Base-by-base conservation (phyloP, 1,140 invertebrate species). In the Platyscapa corneri region DNA sequence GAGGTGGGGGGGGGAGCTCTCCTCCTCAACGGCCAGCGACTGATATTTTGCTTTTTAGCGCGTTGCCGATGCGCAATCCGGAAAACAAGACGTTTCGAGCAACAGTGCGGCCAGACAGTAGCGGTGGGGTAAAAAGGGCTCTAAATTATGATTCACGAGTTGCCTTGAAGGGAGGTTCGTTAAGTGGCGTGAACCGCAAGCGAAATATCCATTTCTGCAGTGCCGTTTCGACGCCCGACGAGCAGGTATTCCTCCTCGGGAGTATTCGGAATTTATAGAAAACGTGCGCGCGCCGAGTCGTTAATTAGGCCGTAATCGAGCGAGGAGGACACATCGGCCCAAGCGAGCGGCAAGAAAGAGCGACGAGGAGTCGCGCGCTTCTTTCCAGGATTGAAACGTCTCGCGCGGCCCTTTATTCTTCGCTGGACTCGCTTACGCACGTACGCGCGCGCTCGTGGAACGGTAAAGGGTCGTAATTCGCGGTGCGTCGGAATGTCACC, bases 401-500 rank as follows among this genome's bases (percentile, higher is more conserved):
- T 64, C 53, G 56, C 56, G 12, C n/a, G 49, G 49, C 23, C 56
- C 56, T 60, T 60, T 60, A 23, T 60, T 60, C 56, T 60, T 23
- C 56, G 3, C 20, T 53, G 7, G 56, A 23, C 23, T 27, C 56
- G 27, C 56, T 60, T 10, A 3, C 56, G 56, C 56, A 27, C 56
- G 56, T 60, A 53, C 16, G 3, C 14, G 42, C 77, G 49, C 53
- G 30, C 10, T 20, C 23, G 27, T 0, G 18, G 46, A 67, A 80
- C 78, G 78, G 56, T 79, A 82, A n/a, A 85, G 39, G 37, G 39
- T 34, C 65, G 85, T 82, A 86, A 79, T 74, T 83, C 39, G 23
- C 72, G 37, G 34, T n/a, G 56, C 42, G 30, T 32, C 82, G 87
- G 88, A 90, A 90, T 89, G 88, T 89, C 89, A 86, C 87, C 88